Conservation (phyloP, 1,140 invertebrate species). For the Branchinecta lynchi region DNA sequence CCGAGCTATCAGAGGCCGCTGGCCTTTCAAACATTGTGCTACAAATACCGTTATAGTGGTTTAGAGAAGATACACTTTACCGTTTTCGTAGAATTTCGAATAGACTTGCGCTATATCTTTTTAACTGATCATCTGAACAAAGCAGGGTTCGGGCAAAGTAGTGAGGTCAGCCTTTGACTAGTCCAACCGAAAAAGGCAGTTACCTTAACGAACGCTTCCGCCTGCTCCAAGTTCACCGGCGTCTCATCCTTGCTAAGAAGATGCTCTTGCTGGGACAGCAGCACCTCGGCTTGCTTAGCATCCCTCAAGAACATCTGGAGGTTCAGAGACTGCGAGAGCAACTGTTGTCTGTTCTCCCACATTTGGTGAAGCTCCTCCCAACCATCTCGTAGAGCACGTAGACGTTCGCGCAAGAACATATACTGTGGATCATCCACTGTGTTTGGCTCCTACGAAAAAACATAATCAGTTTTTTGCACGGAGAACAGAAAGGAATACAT, state of each 20-base stretch:
- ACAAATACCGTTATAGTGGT: too few relatives aligned
- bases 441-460: conserved; percentile 42
- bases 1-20: too few relatives aligned
- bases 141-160: too few relatives aligned
- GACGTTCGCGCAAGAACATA: conserved; percentile 90
- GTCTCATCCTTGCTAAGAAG: conserved; percentile 85
- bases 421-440: conserved; percentile 91
- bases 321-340: conserved; percentile 84
- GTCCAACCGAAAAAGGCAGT: neutral
- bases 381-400: conserved; percentile 93
- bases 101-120: too few relatives aligned
- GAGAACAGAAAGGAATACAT: neutral
- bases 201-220: conserved; percentile 81
- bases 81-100: too few relatives aligned
- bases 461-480: neutral
- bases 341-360: conserved; percentile 95
- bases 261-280: conserved; percentile 95
- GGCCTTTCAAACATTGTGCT: too few relatives aligned
- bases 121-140: too few relatives aligned
- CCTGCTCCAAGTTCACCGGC: conserved; percentile 84
- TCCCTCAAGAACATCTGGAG: conserved; percentile 91
- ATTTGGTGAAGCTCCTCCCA: conserved; percentile 98
- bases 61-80: too few relatives aligned
- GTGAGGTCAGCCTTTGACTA: too few relatives aligned
- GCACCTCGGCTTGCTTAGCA: conserved; percentile 90